phyloP scores from a whole-genome alignment of 2,888 invertebrate species.

The Biston stratarius region DNA sequence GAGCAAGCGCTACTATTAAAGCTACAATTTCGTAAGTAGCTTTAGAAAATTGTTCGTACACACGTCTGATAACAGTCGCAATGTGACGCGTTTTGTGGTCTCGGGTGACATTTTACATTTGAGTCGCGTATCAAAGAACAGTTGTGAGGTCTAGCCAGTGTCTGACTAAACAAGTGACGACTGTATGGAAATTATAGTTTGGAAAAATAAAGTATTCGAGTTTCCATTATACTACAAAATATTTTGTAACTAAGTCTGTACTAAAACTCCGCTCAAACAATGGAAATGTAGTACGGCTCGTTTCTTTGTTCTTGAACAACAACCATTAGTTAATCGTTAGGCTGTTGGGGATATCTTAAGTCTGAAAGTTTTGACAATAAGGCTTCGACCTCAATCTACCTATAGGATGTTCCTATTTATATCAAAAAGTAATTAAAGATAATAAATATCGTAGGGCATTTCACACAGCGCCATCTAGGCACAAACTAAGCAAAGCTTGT shows the following conservation, averaged over 20 bases:
- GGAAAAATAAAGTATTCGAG: not conserved
- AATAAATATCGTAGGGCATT: no score
- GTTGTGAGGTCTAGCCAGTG: slow-evolving; percentile 20
- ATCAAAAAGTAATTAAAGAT: no score
- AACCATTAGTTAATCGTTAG: slow-evolving; percentile 7
- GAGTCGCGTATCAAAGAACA: slow-evolving; percentile 52
- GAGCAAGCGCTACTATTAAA: slow-evolving; percentile 49
- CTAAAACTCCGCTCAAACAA: not conserved
- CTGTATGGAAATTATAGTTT: slow-evolving; percentile 10
- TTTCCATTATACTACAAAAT: not conserved
- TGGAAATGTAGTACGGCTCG: slow-evolving; percentile 1
- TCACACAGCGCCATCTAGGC: no score
- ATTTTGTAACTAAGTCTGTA: not conserved
- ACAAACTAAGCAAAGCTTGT: no score
- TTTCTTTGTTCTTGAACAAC: slow-evolving; percentile 1
- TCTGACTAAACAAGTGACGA: slow-evolving; percentile 19
- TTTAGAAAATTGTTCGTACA: slow-evolving; percentile 55
- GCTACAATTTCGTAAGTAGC: slow-evolving; percentile 54
- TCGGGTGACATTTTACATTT: slow-evolving; percentile 71
- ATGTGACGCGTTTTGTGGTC: slow-evolving; percentile 64
- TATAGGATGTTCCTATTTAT: no score
- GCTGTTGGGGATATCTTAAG: not conserved
- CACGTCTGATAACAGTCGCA: slow-evolving; percentile 68
- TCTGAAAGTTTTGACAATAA: slow-evolving; percentile 5
- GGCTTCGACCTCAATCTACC: not conserved